These are phyloP conservation scores for Metallyticus violacea DNA, from an alignment of 2,888 invertebrate genomes.

Conservation along the genomic window DNA sequence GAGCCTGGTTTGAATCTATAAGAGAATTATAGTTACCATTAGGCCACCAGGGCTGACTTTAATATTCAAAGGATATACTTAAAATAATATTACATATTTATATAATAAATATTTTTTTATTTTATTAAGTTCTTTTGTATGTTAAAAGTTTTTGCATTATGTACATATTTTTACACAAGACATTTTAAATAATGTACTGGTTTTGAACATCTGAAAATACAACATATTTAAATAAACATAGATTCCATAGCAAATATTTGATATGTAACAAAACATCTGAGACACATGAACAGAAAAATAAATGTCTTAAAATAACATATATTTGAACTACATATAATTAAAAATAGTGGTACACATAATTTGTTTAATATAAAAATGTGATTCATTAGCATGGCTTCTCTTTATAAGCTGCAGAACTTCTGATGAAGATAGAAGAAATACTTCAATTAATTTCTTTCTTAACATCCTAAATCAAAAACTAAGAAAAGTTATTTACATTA, in stretches of 20 bases:
- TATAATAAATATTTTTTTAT: neutral
- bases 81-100: neutral
- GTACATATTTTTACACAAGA: neutral
- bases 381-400: neutral
- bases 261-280: neutral
- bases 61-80: neutral
- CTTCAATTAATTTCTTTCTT: too few relatives aligned
- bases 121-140: neutral
- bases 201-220: neutral
- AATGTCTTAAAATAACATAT: neutral
- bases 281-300: neutral
- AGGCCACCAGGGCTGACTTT: too few relatives aligned
- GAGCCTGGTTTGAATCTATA: too few relatives aligned
- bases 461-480: too few relatives aligned
- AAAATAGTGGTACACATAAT: neutral
- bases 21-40: too few relatives aligned
- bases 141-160: neutral
- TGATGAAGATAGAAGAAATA: neutral
- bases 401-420: neutral
- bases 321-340: neutral
- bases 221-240: neutral
- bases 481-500: too few relatives aligned
- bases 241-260: neutral
- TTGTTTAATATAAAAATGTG: neutral
- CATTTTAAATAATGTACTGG: neutral